Evolutionary conservation across 2,113 vertebrate species (phyloP).

Genomic region (Taurulus bubalis): DNA sequence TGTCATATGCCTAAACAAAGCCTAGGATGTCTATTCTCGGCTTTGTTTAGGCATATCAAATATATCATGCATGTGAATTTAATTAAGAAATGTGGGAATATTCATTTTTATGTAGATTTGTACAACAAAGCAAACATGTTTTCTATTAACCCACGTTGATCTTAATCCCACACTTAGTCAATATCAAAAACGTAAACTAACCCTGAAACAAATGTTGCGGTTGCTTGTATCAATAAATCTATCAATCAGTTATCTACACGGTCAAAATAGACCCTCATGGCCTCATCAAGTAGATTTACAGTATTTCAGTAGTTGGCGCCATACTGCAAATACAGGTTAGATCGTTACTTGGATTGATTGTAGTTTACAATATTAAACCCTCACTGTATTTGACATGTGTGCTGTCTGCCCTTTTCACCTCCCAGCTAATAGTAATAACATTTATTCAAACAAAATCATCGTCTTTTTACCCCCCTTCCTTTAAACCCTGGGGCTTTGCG

Average conservation of each 20-base stretch:
- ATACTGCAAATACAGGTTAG: slow-evolving; percentile 17
- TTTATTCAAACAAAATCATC: slow-evolving; percentile 55
- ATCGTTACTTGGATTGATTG: slow-evolving; percentile 20
- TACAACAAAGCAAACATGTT: no score
- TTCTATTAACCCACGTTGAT: no score
- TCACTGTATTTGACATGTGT: slow-evolving; percentile 35
- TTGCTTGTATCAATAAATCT: not conserved
- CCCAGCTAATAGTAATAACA: slow-evolving; percentile 53
- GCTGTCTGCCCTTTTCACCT: slow-evolving; percentile 37
- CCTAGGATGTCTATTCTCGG: not conserved
- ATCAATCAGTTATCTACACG: not conserved
- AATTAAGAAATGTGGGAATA: not conserved
- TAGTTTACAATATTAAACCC: slow-evolving; percentile 34
- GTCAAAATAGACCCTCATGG: not conserved
- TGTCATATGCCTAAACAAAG: not conserved
- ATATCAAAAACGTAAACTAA: not conserved
- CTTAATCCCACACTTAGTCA: not conserved
- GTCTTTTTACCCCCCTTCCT: slow-evolving; percentile 7
- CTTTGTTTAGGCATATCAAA: no score
- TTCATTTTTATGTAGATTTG: not conserved
- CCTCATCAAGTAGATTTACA: slow-evolving; percentile 6
- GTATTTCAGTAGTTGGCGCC: not conserved
- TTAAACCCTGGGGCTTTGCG: slow-evolving; percentile 50
- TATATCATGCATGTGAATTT: not conserved
- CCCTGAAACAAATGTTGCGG: not conserved